phyloP scores from a whole-genome alignment of 1,140 invertebrate species.

The Drosophila sturtevanti region DNA sequence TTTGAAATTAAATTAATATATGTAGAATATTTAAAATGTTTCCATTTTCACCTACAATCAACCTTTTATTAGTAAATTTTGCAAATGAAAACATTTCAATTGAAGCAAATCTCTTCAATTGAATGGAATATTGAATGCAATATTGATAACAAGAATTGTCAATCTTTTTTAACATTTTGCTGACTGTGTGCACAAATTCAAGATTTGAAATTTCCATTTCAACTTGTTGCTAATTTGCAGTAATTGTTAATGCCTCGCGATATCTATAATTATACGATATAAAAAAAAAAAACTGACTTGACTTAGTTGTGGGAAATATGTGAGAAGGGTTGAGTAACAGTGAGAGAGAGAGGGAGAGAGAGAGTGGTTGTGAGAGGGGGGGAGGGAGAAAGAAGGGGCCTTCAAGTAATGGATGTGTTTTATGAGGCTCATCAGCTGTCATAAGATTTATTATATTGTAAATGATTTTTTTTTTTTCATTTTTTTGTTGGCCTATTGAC shows the following conservation, averaged over 20 bases:
- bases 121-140: too few species aligned
- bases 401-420: slow-evolving; percentile 36
- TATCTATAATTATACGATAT: slow-evolving; percentile 14
- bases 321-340: not conserved
- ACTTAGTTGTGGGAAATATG: slow-evolving; percentile 22
- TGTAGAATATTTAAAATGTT: too few species aligned
- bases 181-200: slow-evolving; percentile 36
- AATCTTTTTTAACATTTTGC: not conserved
- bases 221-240: slow-evolving; percentile 58
- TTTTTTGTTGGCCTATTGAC: slow-evolving; percentile 52
- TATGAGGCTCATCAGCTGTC: slow-evolving; percentile 59
- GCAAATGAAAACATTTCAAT: not conserved
- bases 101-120: not conserved
- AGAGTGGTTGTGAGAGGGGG: slow-evolving; percentile 5
- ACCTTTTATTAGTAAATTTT: too few species aligned
- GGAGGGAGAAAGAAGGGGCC: not conserved
- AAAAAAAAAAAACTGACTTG: not conserved
- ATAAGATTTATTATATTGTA: slow-evolving; percentile 57
- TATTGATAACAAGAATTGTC: not conserved
- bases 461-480: slow-evolving; percentile 18
- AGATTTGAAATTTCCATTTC: slow-evolving; percentile 21
- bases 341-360: not conserved
- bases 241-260: slow-evolving; percentile 30
- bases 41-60: too few species aligned
- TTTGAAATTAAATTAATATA: too few species aligned